Percentiles rank a stretch among this genome's conserved stretches.
Conservation (phyloP, 2,113 vertebrate genomes). For the Eonycteris spelaea region DNA sequence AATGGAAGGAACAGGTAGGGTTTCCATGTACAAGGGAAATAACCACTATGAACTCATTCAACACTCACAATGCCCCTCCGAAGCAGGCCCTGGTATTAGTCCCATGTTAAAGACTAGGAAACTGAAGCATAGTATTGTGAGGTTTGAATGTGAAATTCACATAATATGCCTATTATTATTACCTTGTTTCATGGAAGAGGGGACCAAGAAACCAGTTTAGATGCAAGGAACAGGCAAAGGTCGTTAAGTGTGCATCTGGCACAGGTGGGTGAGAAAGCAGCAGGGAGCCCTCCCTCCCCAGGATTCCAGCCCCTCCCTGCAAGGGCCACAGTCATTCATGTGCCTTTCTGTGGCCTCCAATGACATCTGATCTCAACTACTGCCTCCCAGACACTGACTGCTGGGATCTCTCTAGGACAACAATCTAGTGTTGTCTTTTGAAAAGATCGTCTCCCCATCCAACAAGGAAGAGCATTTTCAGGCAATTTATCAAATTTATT, state of each 20-base stretch:
- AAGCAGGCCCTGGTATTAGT: background rate
- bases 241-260: background rate
- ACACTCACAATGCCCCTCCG: background rate
- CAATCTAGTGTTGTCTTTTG: background rate
- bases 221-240: background rate
- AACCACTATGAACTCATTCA: background rate
- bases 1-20: background rate
- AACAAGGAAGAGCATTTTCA: background rate
- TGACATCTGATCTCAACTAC: background rate
- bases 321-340: background rate
- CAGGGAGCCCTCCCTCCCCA: too few species aligned
- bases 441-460: background rate
- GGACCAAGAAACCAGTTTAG: background rate
- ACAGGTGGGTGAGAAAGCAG: background rate
- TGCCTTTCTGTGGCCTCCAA: background rate
- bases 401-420: background rate
- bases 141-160: background rate
- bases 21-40: background rate
- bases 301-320: background rate
- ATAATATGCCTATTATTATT: background rate
- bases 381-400: background rate
- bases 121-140: background rate
- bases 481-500: background rate
- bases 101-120: background rate
- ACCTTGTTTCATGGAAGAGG: background rate